These are phyloP conservation scores for Synergus japonicus DNA, from an alignment of 2,888 invertebrate genomes.

Conservation along the genomic window DNA sequence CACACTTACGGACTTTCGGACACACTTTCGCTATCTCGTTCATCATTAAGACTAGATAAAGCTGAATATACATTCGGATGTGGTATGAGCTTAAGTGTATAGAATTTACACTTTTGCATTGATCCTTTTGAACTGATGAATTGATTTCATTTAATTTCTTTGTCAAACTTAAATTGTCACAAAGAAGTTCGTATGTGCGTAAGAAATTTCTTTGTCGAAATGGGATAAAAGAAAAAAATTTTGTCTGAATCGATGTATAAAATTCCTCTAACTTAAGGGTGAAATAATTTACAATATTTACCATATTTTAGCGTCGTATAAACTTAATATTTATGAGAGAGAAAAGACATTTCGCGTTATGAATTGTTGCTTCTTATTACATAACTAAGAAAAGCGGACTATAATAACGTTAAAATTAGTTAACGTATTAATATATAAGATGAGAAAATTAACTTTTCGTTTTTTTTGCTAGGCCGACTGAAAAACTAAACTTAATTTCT, in stretches of 20 bases:
- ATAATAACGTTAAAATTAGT: background rate
- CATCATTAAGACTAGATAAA: slow-evolving; percentile 71
- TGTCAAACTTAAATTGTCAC: background rate
- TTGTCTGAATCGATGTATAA: background rate
- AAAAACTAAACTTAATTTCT: background rate
- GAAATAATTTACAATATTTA: background rate
- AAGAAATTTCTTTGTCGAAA: background rate
- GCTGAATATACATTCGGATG: slow-evolving; percentile 68
- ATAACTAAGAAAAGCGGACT: background rate
- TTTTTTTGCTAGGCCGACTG: slow-evolving; percentile 5
- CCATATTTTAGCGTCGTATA: background rate
- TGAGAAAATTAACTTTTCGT: background rate
- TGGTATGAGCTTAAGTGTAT: slow-evolving; percentile 51
- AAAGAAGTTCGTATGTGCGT: slow-evolving; percentile 10
- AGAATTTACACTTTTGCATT: background rate
- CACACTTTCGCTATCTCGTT: slow-evolving; percentile 53
- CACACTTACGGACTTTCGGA: slow-evolving; percentile 48
- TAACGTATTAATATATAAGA: background rate
- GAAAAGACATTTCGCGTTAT: background rate
- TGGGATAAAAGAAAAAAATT: background rate
- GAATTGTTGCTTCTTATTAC: background rate
- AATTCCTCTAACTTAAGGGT: background rate
- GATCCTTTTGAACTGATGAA: no score
- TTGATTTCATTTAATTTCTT: background rate
- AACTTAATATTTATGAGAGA: slow-evolving; percentile 3